Evolutionary conservation across 2,888 invertebrate species (phyloP).

Genomic region (Eilema depressum): DNA sequence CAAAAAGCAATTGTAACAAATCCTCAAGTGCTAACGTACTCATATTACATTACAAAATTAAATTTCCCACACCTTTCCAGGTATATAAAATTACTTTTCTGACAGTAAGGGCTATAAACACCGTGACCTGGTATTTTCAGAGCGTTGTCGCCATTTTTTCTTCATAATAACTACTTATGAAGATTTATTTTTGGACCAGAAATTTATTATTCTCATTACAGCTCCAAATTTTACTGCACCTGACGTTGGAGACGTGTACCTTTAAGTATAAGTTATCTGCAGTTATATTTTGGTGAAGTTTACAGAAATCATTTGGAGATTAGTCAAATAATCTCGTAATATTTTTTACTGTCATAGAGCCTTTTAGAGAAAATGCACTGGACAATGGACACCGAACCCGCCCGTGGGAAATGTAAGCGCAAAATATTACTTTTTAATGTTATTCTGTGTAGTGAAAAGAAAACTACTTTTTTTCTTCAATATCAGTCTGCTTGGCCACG

Average conservation of each 20-base stretch:
- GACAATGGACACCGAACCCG: too few relatives aligned
- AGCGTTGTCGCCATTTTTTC: slow-evolving; percentile 45
- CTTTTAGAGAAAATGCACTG: too few relatives aligned
- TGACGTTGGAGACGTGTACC: slow-evolving; percentile 53
- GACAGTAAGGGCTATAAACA: slow-evolving; percentile 4
- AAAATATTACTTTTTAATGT: too few relatives aligned
- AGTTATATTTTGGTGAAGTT: background rate
- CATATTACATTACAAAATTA: slow-evolving; percentile 15
- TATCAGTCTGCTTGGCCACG: too few relatives aligned
- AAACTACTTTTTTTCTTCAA: too few relatives aligned
- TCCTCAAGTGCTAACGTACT: background rate
- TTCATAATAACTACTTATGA: slow-evolving; percentile 52
- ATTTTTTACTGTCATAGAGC: too few relatives aligned
- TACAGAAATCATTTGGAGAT: too few relatives aligned
- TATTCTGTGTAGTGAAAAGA: too few relatives aligned
- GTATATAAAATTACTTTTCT: slow-evolving; percentile 1
- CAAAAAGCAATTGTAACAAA: slow-evolving; percentile 1
- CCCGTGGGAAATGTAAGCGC: too few relatives aligned
- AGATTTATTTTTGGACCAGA: slow-evolving; percentile 62
- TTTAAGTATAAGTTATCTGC: slow-evolving; percentile 43
- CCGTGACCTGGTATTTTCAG: background rate
- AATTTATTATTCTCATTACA: slow-evolving; percentile 66
- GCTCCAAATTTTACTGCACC: slow-evolving; percentile 61
- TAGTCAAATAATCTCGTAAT: too few relatives aligned
- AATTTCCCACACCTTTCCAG: background rate